Conservation (phyloP, 2,797 vertebrate species). For the Rachycentron canadum region DNA sequence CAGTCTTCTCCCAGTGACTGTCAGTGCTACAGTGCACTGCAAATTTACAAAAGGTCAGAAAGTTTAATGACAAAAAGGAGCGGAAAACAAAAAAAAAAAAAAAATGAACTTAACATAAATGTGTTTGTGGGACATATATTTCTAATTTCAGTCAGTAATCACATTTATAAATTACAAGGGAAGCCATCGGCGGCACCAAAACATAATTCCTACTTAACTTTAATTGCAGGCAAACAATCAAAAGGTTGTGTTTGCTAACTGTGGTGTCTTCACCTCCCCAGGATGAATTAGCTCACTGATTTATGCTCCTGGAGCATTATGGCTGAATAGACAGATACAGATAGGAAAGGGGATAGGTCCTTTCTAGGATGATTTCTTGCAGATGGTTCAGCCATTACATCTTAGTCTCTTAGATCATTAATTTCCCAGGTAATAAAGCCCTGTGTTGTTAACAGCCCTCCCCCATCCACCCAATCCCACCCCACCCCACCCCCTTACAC, state of each 20-base stretch:
- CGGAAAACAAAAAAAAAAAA: slow-evolving; percentile 7
- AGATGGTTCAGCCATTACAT: slow-evolving; percentile 83
- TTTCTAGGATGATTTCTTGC: slow-evolving; percentile 78
- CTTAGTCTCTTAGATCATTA: slow-evolving; percentile 86
- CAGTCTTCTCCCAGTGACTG: slow-evolving; percentile 54
- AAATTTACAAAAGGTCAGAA: slow-evolving; percentile 46
- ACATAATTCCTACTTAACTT: slow-evolving; percentile 37
- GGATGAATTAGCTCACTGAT: slow-evolving; percentile 70
- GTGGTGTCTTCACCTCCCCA: slow-evolving; percentile 55
- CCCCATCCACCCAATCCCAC: slow-evolving; percentile 30
- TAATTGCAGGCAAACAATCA: slow-evolving; percentile 68
- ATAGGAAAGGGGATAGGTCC: slow-evolving; percentile 69
- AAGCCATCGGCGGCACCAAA: slow-evolving; percentile 27
- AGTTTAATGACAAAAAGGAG: neutral
- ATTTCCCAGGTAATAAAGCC: slow-evolving; percentile 84
- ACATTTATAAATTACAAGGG: slow-evolving; percentile 28
- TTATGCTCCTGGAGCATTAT: slow-evolving; percentile 65
- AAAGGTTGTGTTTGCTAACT: slow-evolving; percentile 62
- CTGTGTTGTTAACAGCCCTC: slow-evolving; percentile 77
- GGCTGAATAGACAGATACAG: slow-evolving; percentile 73
- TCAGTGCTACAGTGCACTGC: neutral
- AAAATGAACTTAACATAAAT: neutral
- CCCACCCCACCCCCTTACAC: slow-evolving; percentile 14
- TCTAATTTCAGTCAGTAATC: slow-evolving; percentile 1
- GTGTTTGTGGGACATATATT: neutral